A percentile compares a stretch with the other conserved stretches of the same genome.
Evolutionary conservation across 2,888 invertebrate genomes (phyloP).

Genomic region (Tetrapedia diversipes): DNA sequence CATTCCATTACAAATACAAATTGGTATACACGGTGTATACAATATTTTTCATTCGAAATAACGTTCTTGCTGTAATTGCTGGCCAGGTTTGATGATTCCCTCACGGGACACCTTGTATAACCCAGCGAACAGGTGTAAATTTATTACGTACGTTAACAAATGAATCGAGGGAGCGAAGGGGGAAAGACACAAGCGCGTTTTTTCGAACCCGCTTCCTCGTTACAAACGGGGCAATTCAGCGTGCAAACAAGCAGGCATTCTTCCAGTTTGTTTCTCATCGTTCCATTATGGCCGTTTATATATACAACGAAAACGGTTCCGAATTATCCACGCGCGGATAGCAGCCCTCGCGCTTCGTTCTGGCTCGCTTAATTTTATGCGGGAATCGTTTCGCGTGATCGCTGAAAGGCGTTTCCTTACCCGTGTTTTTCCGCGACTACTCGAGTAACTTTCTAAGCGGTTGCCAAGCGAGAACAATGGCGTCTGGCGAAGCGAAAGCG

Average conservation of each 20-base stretch:
- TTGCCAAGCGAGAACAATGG: slow-evolving; percentile 40
- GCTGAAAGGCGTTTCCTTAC: slow-evolving; percentile 44
- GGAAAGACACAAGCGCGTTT: slow-evolving; percentile 8
- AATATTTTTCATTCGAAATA: no score
- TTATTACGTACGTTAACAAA: slow-evolving; percentile 26
- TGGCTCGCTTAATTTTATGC: slow-evolving; percentile 41
- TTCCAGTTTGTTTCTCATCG: slow-evolving; percentile 38
- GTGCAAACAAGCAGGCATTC: slow-evolving; percentile 37
- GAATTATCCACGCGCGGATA: no score
- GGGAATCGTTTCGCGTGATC: slow-evolving; percentile 35
- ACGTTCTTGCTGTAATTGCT: no score
- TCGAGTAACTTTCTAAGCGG: slow-evolving; percentile 30
- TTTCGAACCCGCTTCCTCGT: slow-evolving; percentile 18
- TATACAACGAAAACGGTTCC: no score
- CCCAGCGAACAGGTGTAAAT: no score
- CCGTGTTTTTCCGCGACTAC: slow-evolving; percentile 22
- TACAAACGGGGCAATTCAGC: slow-evolving; percentile 41
- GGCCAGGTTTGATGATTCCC: no score
- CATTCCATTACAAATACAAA: no score
- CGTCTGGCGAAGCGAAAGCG: slow-evolving; percentile 17
- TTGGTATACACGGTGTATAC: no score
- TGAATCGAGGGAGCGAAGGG: slow-evolving; percentile 12
- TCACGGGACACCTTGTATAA: neutral
- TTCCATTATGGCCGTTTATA: slow-evolving; percentile 41
- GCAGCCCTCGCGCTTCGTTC: slow-evolving; percentile 28